Conservation (phyloP, 2,113 vertebrate genomes). For the Equus quagga region DNA sequence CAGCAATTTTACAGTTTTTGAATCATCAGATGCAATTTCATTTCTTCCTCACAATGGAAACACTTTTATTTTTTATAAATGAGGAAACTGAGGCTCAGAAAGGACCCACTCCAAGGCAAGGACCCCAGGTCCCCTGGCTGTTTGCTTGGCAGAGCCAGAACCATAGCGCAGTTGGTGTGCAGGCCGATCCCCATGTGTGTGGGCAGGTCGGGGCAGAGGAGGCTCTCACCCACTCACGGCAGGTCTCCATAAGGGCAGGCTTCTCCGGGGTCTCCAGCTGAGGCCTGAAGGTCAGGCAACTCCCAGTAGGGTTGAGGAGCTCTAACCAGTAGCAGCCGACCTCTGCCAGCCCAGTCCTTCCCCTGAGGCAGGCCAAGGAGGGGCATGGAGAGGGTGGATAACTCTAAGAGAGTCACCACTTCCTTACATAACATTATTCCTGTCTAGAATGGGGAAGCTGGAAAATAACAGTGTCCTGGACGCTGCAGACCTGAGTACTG, state of each 20-base stretch:
- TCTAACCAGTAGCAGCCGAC: neutral
- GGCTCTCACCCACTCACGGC: neutral
- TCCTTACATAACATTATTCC: neutral
- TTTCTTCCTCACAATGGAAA: neutral
- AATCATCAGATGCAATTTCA: neutral
- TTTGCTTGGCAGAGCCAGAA: neutral
- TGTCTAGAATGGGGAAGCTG: neutral
- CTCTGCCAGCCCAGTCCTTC: neutral
- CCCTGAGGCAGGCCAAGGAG: neutral
- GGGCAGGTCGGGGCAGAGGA: neutral
- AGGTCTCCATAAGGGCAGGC: neutral
- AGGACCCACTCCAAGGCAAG: neutral
- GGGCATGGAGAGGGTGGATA: neutral
- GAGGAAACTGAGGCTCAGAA: neutral
- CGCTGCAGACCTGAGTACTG: neutral
- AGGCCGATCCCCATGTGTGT: rapidly evolving
- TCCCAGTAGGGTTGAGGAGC: neutral
- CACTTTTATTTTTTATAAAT: neutral
- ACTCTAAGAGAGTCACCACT: neutral
- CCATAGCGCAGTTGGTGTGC: rapidly evolving
- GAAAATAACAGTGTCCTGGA: neutral
- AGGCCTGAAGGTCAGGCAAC: neutral
- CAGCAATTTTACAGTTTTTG: neutral
- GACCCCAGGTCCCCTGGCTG: neutral
- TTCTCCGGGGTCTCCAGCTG: neutral